Evolutionary conservation across 2,888 invertebrate species (phyloP).

Genomic region (Coecobrya sp.): DNA sequence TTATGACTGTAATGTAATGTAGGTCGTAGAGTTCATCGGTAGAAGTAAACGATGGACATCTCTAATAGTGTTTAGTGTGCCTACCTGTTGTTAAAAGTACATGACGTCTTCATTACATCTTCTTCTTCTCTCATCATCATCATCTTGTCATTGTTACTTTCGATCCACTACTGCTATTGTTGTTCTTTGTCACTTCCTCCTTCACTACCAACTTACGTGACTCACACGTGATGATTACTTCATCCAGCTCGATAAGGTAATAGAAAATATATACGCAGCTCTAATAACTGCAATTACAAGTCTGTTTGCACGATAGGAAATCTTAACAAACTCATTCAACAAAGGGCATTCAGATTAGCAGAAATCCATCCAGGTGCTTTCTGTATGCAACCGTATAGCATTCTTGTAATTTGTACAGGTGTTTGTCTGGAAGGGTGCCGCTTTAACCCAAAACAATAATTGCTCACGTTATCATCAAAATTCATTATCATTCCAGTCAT

Average conservation of each 20-base stretch:
- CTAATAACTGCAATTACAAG: background rate
- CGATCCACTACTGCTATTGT: conserved; percentile 28
- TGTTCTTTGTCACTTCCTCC: conserved; percentile 12
- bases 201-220: conserved; percentile 20
- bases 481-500: background rate
- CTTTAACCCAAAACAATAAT: too few species aligned
- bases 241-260: conserved; percentile 78
- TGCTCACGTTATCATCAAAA: background rate
- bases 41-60: conserved; percentile 51
- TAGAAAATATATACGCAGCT: background rate
- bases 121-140: background rate
- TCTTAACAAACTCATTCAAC: too few species aligned
- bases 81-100: conserved; percentile 56
- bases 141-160: conserved; percentile 25
- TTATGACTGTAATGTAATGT: conserved; percentile 20
- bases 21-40: conserved; percentile 62
- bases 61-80: conserved; percentile 50
- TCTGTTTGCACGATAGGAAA: background rate
- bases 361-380: too few species aligned
- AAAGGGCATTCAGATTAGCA: too few species aligned
- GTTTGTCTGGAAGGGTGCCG: too few species aligned
- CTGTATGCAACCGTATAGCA: too few species aligned
- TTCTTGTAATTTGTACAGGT: too few species aligned
- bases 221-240: conserved; percentile 69
- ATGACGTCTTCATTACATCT: conserved; percentile 36